These are phyloP conservation scores for Pardalotus punctatus DNA, from an alignment of 2,113 vertebrate genomes.

Conservation along the genomic window DNA sequence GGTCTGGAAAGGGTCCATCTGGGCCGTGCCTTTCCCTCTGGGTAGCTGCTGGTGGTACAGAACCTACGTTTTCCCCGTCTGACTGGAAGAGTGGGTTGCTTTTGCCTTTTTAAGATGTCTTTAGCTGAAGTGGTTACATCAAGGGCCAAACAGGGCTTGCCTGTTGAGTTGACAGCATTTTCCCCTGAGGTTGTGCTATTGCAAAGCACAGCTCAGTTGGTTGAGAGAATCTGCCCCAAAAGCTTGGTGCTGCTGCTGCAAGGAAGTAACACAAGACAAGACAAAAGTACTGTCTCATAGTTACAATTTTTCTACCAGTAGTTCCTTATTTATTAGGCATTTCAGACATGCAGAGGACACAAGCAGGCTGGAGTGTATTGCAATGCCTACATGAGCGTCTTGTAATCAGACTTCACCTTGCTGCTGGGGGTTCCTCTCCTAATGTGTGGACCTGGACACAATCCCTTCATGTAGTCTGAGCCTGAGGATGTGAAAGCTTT, in stretches of 20 bases:
- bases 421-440: neutral
- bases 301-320: neutral
- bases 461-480: neutral
- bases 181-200: neutral
- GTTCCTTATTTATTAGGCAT: neutral
- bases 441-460: neutral
- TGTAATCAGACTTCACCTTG: neutral
- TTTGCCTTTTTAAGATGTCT: neutral
- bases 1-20: neutral
- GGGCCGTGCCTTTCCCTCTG: neutral
- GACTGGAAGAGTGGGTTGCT: constrained; percentile 33
- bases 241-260: neutral
- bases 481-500: neutral
- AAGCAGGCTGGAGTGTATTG: neutral
- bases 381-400: neutral
- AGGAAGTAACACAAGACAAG: neutral
- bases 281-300: neutral
- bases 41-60: neutral
- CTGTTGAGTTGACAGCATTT: neutral
- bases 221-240: neutral
- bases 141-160: neutral
- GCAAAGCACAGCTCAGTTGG: neutral
- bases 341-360: neutral
- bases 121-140: neutral
- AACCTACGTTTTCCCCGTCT: neutral